Evolutionary conservation across 2,888 invertebrate species (phyloP).

Genomic region (Andrena flavipes): DNA sequence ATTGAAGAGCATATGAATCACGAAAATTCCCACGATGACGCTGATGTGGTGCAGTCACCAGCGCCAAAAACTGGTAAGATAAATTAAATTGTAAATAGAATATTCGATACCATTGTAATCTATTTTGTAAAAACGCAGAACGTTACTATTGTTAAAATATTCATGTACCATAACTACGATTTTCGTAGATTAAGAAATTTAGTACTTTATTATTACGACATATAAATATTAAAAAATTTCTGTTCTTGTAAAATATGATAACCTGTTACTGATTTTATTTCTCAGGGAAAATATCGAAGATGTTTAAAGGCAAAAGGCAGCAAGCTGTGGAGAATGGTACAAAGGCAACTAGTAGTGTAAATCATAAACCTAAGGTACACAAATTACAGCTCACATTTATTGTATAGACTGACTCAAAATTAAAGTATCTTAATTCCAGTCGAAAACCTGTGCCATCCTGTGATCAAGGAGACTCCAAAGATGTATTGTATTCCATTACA

Average conservation of each 20-base stretch:
- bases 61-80: constrained; percentile 70
- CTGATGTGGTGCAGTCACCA: constrained; percentile 77
- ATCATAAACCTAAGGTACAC: constrained; percentile 76
- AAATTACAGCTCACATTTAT: background rate
- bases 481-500: constrained; percentile 61
- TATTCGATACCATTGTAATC: no score
- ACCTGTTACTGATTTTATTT: background rate
- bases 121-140: no score
- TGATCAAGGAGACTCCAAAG: constrained; percentile 68
- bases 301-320: constrained; percentile 74
- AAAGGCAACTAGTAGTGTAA: constrained; percentile 61
- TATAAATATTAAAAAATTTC: background rate
- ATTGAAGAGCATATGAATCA: constrained; percentile 80
- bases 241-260: background rate
- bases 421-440: constrained; percentile 68
- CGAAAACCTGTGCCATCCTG: constrained; percentile 77
- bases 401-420: background rate
- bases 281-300: constrained; percentile 76
- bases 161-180: background rate
- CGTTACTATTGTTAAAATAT: no score
- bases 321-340: constrained; percentile 75
- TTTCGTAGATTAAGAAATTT: background rate
- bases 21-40: constrained; percentile 81
- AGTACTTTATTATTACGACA: no score
- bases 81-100: background rate